These are phyloP conservation scores for Margaritifera margaritifera DNA, from an alignment of 2,888 invertebrate genomes.

Conservation along the genomic window DNA sequence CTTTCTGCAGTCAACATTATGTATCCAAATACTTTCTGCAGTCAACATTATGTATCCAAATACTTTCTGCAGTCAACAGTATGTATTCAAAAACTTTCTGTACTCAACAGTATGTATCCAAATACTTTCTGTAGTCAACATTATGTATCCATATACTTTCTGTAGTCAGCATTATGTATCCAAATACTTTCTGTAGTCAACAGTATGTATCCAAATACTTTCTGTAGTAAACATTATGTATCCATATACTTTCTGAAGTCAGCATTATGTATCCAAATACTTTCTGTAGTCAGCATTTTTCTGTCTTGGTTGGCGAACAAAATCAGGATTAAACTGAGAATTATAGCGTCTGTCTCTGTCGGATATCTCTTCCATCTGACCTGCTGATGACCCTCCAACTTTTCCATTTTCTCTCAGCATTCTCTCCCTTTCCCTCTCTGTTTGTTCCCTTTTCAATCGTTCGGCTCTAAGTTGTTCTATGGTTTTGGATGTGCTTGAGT, in stretches of 20 bases:
- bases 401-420: constrained; percentile 82
- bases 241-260: neutral
- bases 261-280: neutral
- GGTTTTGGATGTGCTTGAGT: constrained; percentile 62
- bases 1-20: too few relatives aligned
- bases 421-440: constrained; percentile 83
- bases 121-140: neutral
- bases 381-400: constrained; percentile 69
- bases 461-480: constrained; percentile 84
- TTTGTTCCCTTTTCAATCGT: constrained; percentile 85
- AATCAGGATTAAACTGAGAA: constrained; percentile 93
- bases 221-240: constrained; percentile 1
- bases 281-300: constrained; percentile 8
- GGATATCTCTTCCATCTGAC: constrained; percentile 28
- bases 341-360: constrained; percentile 87
- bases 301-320: constrained; percentile 63
- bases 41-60: constrained; percentile 1
- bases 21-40: too few relatives aligned
- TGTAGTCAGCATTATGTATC: neutral
- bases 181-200: neutral
- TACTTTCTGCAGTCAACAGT: neutral
- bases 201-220: neutral
- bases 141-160: neutral
- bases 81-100: too few relatives aligned
- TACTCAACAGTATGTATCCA: too few relatives aligned